Evolutionary conservation across 2,888 invertebrate species (phyloP), one percentile per base, ranked within the genome.

Genomic region (Suillia variegata): DNA sequence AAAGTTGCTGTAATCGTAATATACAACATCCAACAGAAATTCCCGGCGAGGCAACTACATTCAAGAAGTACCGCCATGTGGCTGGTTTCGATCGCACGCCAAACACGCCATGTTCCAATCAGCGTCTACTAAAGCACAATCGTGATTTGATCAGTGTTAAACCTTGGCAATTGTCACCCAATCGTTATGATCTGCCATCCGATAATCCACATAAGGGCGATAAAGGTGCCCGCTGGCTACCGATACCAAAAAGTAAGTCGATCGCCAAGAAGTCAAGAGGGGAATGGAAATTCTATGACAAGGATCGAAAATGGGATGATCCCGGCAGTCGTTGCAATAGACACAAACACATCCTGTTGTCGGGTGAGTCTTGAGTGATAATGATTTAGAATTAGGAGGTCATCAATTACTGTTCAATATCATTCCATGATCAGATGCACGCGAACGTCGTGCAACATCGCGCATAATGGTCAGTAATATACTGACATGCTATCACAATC

Each of bases 111-210:
- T 34, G 38, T 21, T 20, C 48, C 8, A 2, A 53, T 20, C 20
- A 18, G 0, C 33, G 34, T 1, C 15, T 12, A 13, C 51, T 53
- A 4, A 64, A 50, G 60, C 18, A 13, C 8, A 0, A 22, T 13
- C n/a, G 57, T 0, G 52, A 55, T 2, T 2, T 52, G 12, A 50
- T 8, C 2, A 17, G 21, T 5, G 18, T 26, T 2, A 61, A 59
- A 15, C 42, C 62, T 1, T 77, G 73, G 66, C 69, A 76, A 1
- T 61, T 72, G 26, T 67, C 79, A 0, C 79, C 79, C 0, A 79
- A 80, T 66, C 67, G 72, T 1, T 79, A 79, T 42, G 66, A 69
- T 0, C 58, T 70, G 0, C 63, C 59, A 0, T 62, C 59, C 1
- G 61, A 0, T 76, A 59, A 8, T 52, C 42, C 6, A 58, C 63